phyloP scores from a whole-genome alignment of 35 echinoderm and acorn worm genomes.

The Heliocidaris erythrogramma region DNA sequence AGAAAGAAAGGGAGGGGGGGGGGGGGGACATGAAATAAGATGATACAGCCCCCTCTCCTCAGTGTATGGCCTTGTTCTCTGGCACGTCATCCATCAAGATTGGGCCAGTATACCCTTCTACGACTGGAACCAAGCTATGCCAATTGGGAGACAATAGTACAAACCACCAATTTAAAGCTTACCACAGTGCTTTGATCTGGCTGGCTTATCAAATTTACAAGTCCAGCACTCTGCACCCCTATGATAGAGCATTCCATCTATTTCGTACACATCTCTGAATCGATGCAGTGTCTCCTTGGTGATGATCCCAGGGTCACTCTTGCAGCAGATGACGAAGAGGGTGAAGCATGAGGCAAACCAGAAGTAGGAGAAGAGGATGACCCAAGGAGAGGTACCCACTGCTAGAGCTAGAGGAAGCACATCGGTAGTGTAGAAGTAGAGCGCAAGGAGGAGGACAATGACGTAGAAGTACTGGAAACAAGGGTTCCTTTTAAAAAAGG shows the following conservation, averaged over 20 bases:
- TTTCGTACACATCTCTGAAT: slow-evolving; percentile 51
- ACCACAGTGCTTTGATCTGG: slow-evolving; percentile 95
- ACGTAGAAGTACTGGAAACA: slow-evolving; percentile 73
- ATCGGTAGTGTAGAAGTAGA: slow-evolving; percentile 46
- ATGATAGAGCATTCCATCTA: slow-evolving; percentile 64
- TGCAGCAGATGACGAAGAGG: slow-evolving; percentile 58
- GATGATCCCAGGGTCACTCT: slow-evolving; percentile 76
- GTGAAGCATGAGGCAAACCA: slow-evolving; percentile 57
- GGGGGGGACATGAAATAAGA: no score
- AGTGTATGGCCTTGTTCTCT: no score
- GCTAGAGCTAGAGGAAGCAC: slow-evolving; percentile 30
- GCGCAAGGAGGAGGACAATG: slow-evolving; percentile 46
- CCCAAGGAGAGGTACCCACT: neutral
- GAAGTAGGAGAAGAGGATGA: slow-evolving; percentile 48
- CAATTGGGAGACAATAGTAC: no score
- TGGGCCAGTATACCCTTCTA: no score
- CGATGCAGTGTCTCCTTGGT: slow-evolving; percentile 32
- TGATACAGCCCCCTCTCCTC: no score
- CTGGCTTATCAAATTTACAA: slow-evolving; percentile 79
- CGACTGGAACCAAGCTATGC: no score
- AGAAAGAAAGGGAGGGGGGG: no score
- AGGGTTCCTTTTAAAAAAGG: slow-evolving; percentile 56
- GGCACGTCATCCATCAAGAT: no score
- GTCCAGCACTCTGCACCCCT: slow-evolving; percentile 56
- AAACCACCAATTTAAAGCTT: neutral